phyloP scores from a whole-genome alignment of 2,797 vertebrate genomes.

The Myotis findleyi region DNA sequence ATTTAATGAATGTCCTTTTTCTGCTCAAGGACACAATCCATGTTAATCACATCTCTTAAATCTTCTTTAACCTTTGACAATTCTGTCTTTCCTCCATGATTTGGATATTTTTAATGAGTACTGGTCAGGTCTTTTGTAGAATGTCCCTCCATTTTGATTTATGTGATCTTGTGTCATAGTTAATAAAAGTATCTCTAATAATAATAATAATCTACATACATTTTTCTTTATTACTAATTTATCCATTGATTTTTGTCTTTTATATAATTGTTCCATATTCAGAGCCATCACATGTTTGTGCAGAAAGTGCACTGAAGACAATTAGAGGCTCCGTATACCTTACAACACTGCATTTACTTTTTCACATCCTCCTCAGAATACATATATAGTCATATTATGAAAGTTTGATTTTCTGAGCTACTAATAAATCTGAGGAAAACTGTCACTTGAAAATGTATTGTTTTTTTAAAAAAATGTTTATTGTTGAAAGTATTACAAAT shows the following conservation, averaged over 20 bases:
- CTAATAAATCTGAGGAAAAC: not conserved
- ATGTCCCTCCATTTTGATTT: not conserved
- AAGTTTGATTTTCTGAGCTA: not conserved
- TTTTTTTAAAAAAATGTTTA: not conserved
- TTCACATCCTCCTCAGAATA: not conserved
- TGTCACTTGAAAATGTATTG: not conserved
- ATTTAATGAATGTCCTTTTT: not conserved
- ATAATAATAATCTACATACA: not conserved
- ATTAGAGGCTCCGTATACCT: fast-evolving
- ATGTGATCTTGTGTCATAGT: not conserved
- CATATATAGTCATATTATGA: not conserved
- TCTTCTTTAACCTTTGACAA: not conserved
- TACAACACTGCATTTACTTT: not conserved
- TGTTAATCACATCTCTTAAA: not conserved
- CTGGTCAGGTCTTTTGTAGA: not conserved
- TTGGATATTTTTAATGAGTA: not conserved
- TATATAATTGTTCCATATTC: not conserved
- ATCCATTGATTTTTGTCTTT: not conserved
- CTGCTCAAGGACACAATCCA: not conserved
- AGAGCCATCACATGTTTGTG: not conserved
- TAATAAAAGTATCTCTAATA: not conserved
- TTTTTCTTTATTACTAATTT: not conserved
- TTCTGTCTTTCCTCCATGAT: not conserved
- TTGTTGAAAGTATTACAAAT: too few species aligned
- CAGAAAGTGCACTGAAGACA: not conserved